Percentiles rank a stretch among this genome's conserved stretches.
These are phyloP conservation scores for Pseudoatta argentina DNA, from an alignment of 1,140 invertebrate species.

Conservation along the genomic window DNA sequence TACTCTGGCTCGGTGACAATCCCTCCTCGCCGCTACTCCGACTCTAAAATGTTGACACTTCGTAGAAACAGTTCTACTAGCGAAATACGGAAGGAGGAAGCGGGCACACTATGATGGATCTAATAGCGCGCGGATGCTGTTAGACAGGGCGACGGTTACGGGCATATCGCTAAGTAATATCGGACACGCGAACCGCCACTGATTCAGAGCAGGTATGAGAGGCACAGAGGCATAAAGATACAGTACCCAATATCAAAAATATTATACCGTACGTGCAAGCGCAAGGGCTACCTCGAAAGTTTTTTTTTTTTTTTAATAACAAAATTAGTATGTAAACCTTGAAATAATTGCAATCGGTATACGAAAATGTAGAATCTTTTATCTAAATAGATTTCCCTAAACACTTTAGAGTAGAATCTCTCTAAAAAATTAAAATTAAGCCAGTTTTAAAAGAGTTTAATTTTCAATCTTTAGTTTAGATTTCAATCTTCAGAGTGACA, in stretches of 20 bases:
- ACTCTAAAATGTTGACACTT: conserved; percentile 86
- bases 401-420: too few relatives aligned
- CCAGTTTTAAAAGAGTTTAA: too few relatives aligned
- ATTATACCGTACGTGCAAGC: conserved; percentile 67
- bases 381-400: too few relatives aligned
- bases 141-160: conserved; percentile 46
- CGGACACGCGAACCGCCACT: conserved; percentile 36
- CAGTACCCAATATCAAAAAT: conserved; percentile 58
- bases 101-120: conserved; percentile 61
- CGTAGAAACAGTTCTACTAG: conserved; percentile 78
- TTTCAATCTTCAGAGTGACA: too few relatives aligned
- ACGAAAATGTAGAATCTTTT: background rate
- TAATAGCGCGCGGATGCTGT: conserved; percentile 60
- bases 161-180: conserved; percentile 41
- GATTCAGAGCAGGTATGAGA: conserved; percentile 35
- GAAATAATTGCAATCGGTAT: background rate
- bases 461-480: too few relatives aligned
- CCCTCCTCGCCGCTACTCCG: conserved; percentile 90
- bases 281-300: conserved; percentile 58
- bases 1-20: conserved; percentile 91
- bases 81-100: conserved; percentile 61
- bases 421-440: too few relatives aligned
- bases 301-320: background rate
- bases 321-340: background rate
- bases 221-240: conserved; percentile 40